phyloP scores from a whole-genome alignment of 1,140 invertebrate species.

The Pachyrhynchus sulphureomaculatus region DNA sequence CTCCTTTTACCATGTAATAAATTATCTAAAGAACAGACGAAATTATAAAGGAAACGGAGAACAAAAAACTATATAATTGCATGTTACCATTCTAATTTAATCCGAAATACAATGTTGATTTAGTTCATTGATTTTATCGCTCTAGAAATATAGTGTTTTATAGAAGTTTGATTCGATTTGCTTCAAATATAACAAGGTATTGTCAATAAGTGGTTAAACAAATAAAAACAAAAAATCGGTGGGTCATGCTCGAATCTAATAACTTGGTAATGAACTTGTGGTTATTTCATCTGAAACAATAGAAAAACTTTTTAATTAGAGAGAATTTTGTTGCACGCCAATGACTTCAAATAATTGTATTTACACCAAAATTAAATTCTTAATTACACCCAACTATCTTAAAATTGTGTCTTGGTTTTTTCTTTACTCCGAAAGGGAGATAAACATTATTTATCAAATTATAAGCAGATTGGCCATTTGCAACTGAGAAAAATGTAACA shows the following conservation, averaged over 20 bases:
- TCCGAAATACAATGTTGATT: constrained; percentile 38
- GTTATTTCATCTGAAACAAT: constrained; percentile 41
- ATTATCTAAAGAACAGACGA: constrained; percentile 17
- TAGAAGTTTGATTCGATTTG: constrained; percentile 43
- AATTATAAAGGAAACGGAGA: constrained; percentile 23
- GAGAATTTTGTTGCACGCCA: constrained; percentile 42
- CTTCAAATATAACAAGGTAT: constrained; percentile 44
- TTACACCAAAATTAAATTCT: constrained; percentile 11
- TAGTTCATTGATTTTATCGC: constrained; percentile 46
- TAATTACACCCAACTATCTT: no score
- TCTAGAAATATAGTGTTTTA: constrained; percentile 46
- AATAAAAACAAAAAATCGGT: constrained; percentile 37
- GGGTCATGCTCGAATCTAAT: constrained; percentile 43
- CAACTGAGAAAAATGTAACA: no score
- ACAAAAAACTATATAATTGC: constrained; percentile 25
- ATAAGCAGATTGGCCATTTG: no score
- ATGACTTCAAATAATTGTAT: constrained; percentile 31
- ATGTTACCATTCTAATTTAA: constrained; percentile 25
- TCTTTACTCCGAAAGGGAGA: no score
- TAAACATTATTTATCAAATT: no score
- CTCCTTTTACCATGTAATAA: constrained; percentile 26
- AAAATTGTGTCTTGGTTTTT: no score
- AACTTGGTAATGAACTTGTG: constrained; percentile 47
- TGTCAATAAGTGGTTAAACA: constrained; percentile 43
- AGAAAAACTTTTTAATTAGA: constrained; percentile 49